Conservation (phyloP, 2,797 vertebrate species). For the Falco biarmicus region DNA sequence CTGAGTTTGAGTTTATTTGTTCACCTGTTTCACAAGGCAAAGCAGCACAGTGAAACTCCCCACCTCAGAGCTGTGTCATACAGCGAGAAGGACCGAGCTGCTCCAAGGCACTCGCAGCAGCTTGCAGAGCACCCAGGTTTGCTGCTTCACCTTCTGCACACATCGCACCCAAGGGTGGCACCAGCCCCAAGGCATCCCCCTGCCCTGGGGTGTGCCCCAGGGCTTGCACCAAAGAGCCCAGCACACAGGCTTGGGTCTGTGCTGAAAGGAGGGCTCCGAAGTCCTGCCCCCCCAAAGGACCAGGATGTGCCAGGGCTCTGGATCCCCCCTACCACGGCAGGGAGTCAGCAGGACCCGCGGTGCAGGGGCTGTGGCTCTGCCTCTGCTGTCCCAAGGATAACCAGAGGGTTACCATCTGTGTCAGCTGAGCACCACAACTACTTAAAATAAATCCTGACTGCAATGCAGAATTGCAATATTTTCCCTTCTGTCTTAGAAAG, state of each 20-base stretch:
- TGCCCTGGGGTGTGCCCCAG: not conserved
- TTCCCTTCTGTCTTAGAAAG: not conserved
- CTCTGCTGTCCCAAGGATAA: not conserved
- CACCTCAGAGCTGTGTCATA: not conserved
- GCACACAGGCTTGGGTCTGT: not conserved
- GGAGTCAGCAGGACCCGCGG: fast-evolving
- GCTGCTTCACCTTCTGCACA: not conserved
- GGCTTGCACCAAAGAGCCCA: not conserved
- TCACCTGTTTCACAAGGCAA: not conserved
- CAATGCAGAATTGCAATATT: not conserved
- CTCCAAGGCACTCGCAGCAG: not conserved
- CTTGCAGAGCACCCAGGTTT: fast-evolving
- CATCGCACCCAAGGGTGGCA: not conserved
- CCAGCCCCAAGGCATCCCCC: not conserved
- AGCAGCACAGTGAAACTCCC: not conserved
- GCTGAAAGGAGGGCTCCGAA: not conserved
- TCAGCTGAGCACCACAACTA: not conserved
- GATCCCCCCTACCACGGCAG: not conserved
- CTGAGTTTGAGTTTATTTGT: not conserved
- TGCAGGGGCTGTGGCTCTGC: not conserved
- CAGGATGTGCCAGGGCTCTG: not conserved
- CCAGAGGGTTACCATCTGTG: fast-evolving
- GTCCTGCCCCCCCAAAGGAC: not conserved
- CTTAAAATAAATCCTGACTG: not conserved
- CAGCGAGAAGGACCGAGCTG: not conserved